phyloP scores from a whole-genome alignment of 2,888 invertebrate species.

The Parnassius smintheus region DNA sequence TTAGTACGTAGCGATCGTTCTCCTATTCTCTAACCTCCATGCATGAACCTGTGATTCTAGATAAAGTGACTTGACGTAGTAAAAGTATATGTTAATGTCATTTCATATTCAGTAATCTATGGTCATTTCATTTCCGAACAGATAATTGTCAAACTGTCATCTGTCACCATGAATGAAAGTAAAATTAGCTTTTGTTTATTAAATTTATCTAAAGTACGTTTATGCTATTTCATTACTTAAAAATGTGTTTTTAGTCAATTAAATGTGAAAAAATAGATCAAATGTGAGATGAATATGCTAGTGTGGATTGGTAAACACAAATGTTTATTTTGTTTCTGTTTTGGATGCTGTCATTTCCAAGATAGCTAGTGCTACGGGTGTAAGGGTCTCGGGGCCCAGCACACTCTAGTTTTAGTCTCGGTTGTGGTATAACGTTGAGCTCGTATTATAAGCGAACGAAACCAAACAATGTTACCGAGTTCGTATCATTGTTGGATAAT shows the following conservation, averaged over 20 bases:
- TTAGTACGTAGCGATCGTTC: no score
- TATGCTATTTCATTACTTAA: conserved; percentile 2
- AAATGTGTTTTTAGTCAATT: not conserved
- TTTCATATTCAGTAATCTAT: no score
- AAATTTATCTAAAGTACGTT: no score
- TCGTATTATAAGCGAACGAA: conserved; percentile 41
- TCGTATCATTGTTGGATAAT: conserved; percentile 48
- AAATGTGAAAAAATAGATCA: no score
- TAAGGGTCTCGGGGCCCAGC: conserved; percentile 18
- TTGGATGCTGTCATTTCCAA: conserved; percentile 32
- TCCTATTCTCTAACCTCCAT: no score
- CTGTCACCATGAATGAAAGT: conserved; percentile 17
- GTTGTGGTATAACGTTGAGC: conserved; percentile 46
- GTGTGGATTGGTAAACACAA: not conserved
- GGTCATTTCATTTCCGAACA: conserved; percentile 14
- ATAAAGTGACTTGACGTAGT: not conserved
- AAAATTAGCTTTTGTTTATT: conserved; percentile 13
- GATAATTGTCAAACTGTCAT: not conserved
- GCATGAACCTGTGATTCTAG: no score
- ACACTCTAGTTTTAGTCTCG: conserved; percentile 54
- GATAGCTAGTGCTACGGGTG: conserved; percentile 20
- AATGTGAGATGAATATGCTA: not conserved
- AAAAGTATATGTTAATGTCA: conserved; percentile 17
- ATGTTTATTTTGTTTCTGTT: conserved; percentile 37
- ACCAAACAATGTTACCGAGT: conserved; percentile 56